Evolutionary conservation across 2,888 invertebrate species (phyloP).

Genomic region (Eumerus sabulonum): DNA sequence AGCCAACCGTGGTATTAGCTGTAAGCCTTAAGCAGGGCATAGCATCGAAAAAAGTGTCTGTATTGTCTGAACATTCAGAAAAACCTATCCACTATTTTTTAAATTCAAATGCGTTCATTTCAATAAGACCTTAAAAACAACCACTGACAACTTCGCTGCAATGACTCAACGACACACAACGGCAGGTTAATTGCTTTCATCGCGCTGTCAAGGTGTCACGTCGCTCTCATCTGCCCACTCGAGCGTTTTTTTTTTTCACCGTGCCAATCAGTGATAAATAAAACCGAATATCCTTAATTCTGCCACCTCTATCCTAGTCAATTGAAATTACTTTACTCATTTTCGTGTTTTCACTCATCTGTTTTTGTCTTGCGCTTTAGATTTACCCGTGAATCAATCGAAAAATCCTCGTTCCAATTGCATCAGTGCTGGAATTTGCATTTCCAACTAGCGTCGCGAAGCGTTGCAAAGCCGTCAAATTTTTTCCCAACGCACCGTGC

Average conservation of each 20-base stretch:
- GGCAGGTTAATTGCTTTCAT: not conserved
- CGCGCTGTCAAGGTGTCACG: conserved; percentile 42
- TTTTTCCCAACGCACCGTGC: conserved; percentile 31
- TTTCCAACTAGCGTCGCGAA: conserved; percentile 49
- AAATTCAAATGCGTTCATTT: no score
- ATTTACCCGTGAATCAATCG: not conserved
- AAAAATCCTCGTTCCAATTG: conserved; percentile 1
- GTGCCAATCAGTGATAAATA: conserved; percentile 27
- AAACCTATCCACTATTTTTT: no score
- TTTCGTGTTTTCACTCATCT: not conserved
- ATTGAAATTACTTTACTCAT: conserved; percentile 34
- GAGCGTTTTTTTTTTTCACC: conserved; percentile 13
- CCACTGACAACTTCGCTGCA: no score
- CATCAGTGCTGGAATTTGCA: conserved; percentile 42
- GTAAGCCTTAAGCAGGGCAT: no score
- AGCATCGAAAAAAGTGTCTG: no score
- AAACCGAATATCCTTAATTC: conserved; percentile 7
- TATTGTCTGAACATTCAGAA: no score
- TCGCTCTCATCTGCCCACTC: conserved; percentile 18
- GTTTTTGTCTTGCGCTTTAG: not conserved
- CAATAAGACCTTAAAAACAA: no score
- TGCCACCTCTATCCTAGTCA: conserved; percentile 42
- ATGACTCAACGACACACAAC: not conserved
- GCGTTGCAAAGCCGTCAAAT: conserved; percentile 42
- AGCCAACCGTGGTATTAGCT: no score